Percentiles rank a stretch among this genome's conserved stretches.
phyloP scores from a whole-genome alignment of 2,113 vertebrate genomes.

The Hyla sarda region DNA sequence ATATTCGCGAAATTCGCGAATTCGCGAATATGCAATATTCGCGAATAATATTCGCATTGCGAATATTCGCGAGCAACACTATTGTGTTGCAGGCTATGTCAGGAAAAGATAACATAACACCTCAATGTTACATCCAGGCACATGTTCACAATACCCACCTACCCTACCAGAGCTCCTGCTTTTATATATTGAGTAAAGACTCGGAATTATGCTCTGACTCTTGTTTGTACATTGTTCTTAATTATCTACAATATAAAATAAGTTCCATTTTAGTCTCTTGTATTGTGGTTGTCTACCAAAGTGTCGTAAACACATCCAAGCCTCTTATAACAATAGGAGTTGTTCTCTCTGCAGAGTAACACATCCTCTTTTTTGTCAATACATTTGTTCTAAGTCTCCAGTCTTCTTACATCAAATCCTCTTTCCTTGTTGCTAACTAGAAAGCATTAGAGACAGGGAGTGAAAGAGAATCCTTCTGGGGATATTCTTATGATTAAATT shows the following conservation, averaged over 20 bases:
- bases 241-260: neutral
- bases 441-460: conserved; percentile 37
- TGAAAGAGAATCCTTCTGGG: conserved; percentile 51
- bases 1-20: too few species aligned
- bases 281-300: neutral
- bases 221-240: neutral
- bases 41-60: too few species aligned
- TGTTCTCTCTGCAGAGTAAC: neutral
- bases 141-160: too few species aligned
- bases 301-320: neutral
- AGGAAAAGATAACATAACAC: neutral
- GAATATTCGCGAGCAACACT: too few species aligned
- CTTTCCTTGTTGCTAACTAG: conserved; percentile 7
- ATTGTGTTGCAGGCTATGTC: too few species aligned
- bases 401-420: conserved; percentile 15
- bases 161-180: too few species aligned
- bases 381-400: conserved; percentile 48
- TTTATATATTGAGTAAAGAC: neutral
- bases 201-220: neutral
- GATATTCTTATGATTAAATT: conserved; percentile 21
- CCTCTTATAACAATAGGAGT: conserved; percentile 3
- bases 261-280: neutral
- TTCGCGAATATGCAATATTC: too few species aligned
- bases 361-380: conserved; percentile 36
- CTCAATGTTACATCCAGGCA: neutral